These are phyloP conservation scores for Drosophila eugracilis DNA, from an alignment of 1,140 invertebrate genomes.

Conservation along the genomic window DNA sequence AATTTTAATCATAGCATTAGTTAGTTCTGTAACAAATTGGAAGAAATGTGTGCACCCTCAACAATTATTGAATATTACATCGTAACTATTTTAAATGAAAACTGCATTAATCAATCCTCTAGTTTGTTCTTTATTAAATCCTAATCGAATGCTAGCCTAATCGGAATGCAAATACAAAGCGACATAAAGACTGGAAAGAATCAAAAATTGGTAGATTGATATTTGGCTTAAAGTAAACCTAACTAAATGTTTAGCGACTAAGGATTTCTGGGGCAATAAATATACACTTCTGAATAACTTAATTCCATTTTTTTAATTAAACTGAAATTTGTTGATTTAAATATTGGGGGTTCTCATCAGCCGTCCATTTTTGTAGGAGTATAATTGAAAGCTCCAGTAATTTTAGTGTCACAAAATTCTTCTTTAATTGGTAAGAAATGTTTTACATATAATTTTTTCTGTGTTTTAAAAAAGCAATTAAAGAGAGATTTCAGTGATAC, in stretches of 20 bases:
- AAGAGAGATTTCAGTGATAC: too few relatives aligned
- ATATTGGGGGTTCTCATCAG: too few relatives aligned
- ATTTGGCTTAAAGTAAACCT: constrained; percentile 10
- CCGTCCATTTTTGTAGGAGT: too few relatives aligned
- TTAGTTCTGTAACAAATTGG: constrained; percentile 51
- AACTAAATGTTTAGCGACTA: constrained; percentile 29
- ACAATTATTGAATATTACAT: constrained; percentile 43
- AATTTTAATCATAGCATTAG: constrained; percentile 34
- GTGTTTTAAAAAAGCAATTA: too few relatives aligned
- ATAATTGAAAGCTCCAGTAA: too few relatives aligned
- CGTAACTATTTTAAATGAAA: constrained; percentile 32
- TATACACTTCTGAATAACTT: background rate
- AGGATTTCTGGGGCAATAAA: constrained; percentile 39
- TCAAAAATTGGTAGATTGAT: constrained; percentile 20
- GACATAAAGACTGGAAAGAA: constrained; percentile 49
- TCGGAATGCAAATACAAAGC: constrained; percentile 2
- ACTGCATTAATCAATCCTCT: constrained; percentile 30
- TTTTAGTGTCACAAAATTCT: too few relatives aligned
- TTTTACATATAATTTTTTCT: too few relatives aligned
- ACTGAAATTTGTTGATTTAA: background rate
- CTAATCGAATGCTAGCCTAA: constrained; percentile 39
- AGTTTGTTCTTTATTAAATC: constrained; percentile 14
- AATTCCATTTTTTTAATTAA: background rate
- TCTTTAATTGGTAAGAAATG: too few relatives aligned
- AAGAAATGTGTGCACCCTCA: constrained; percentile 29